Percentiles rank a stretch among this genome's conserved stretches.
Conservation (phyloP, 2,113 vertebrate genomes). For the Ramphastos sulfuratus region DNA sequence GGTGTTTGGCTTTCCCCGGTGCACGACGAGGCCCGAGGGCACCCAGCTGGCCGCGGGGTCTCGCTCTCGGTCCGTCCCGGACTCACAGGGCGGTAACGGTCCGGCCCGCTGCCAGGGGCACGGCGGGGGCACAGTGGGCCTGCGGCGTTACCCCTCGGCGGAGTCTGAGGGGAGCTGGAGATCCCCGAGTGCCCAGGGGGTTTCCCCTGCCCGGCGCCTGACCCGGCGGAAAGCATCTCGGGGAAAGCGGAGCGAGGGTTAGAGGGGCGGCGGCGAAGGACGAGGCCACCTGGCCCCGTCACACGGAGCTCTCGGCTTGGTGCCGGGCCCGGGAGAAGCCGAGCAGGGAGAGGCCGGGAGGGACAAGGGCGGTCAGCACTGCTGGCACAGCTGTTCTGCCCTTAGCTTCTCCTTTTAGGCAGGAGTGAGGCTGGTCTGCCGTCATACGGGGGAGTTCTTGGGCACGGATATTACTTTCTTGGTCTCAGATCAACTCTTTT, state of each 20-base stretch:
- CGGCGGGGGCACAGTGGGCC: no score
- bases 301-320: not conserved
- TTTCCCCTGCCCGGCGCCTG: not conserved
- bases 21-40: not conserved
- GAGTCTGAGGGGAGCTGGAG: not conserved
- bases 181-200: not conserved
- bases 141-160: no score
- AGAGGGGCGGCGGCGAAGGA: not conserved
- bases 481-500: rapidly evolving
- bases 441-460: rapidly evolving
- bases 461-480: rapidly evolving
- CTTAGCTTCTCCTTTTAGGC: rapidly evolving
- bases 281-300: not conserved
- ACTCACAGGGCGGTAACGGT: not conserved
- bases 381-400: not conserved
- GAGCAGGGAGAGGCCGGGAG: not conserved
- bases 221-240: not conserved
- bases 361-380: rapidly evolving
- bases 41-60: not conserved
- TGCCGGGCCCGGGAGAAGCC: not conserved
- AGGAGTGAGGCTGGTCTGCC: rapidly evolving
- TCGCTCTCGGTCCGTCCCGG: no score
- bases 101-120: not conserved
- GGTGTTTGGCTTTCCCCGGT: no score
- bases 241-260: not conserved